A percentile compares a stretch with the other conserved stretches of the same genome.
phyloP scores from a whole-genome alignment of 2,113 vertebrate species.

The Phalacrocorax pelagicus region DNA sequence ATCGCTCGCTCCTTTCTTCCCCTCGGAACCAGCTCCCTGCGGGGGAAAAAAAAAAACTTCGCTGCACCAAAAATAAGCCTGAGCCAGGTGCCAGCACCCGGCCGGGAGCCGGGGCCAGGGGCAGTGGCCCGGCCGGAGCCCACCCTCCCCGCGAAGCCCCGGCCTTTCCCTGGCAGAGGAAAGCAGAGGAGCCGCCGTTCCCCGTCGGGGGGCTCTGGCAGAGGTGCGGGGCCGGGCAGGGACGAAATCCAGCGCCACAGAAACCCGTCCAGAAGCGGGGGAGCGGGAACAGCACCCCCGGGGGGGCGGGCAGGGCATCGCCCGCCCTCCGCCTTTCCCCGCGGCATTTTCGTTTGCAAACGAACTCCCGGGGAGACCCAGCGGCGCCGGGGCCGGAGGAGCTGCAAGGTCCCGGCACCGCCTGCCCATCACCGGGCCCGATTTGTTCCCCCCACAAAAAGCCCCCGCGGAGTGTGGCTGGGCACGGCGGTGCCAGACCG shows the following conservation, averaged over 20 bases:
- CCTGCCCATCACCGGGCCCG: rapidly evolving
- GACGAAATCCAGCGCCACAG: not conserved
- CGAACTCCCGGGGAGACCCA: not conserved
- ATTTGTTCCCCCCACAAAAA: not conserved
- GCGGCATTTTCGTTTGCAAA: constrained; percentile 15
- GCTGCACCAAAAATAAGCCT: constrained; percentile 17
- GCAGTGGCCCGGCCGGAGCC: not conserved
- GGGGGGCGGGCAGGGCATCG: rapidly evolving
- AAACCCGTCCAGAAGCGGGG: not conserved
- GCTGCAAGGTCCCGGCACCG: not conserved
- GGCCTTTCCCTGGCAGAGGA: not conserved
- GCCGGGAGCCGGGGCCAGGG: not conserved
- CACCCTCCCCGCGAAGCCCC: not conserved
- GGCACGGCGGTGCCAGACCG: not conserved
- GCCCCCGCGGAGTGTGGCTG: not conserved
- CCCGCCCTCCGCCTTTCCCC: not conserved
- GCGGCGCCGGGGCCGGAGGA: not conserved
- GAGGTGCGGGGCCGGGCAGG: not conserved
- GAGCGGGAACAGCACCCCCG: not conserved
- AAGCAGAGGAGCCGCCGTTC: not conserved
- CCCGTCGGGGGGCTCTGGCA: not conserved
- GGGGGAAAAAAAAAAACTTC: not conserved
- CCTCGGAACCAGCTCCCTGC: not conserved
- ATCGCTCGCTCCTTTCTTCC: not conserved
- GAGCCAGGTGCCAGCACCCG: not conserved